Base-by-base conservation (phyloP, 2,888 invertebrate species). In the Terebella lapidaria region DNA sequence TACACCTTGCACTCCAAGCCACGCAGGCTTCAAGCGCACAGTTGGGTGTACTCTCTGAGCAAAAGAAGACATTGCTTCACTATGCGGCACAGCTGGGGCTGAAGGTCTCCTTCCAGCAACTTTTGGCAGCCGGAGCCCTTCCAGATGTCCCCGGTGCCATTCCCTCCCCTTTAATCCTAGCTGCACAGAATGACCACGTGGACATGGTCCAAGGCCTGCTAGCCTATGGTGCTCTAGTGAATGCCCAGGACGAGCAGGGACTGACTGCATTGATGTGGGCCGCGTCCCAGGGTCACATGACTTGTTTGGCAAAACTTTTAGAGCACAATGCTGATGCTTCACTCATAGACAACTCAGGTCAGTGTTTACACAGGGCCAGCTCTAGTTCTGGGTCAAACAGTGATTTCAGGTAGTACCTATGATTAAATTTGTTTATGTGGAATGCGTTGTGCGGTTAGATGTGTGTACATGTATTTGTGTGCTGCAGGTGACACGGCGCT, bases 231-330 rank as follows among this genome's bases (percentile, higher is more conserved):
- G 63, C 63, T 18, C 22, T 27, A 15, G 42, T 54, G 4, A 47
- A 59, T 26, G n/a, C 45, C n/a, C 24, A n/a, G 25, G 63, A 65
- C 52, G n/a, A 20, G 18, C 49, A 52, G 10, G 56, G 58, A 3
- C 25, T 61, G 22, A 65, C 63, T 5, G 59, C 65, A 5, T 28
- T 63, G 5, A 42, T 63, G 52, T 63, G 65, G 61, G 61, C 61
- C 0, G 58, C 61, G 18, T 59, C 57, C 22, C 52, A 47, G 26
- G 63, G 61, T n/a, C 46, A 55, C 10, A 47, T 46, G 3, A 61
- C 57, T 2, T 55, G 51, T 27, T 42, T 49, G 20, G 45, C 49
- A 25, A 15, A 22, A 10, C 54, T 65, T 3, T n/a, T 63, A 10
- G 58, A 53, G 24, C 25, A 51, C 1, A 58, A 58, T n/a, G 57